Percentiles rank a stretch among this genome's conserved stretches.
Conservation (phyloP, 2,888 invertebrate species). For the Drosophila mimetica region DNA sequence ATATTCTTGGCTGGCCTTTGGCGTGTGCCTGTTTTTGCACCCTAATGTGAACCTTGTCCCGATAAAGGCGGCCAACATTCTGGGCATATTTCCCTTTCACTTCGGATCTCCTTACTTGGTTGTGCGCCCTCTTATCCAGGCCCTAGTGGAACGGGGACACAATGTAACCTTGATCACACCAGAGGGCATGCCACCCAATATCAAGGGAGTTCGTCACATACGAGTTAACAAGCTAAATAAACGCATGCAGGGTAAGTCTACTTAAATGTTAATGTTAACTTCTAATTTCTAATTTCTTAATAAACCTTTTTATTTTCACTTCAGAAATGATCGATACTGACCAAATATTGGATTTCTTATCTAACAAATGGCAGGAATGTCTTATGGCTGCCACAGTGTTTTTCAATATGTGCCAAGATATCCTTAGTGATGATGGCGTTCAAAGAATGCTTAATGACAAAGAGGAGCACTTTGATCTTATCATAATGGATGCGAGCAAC, state of each 20-base stretch:
- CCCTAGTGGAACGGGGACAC: slow-evolving; percentile 15
- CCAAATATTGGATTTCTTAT: slow-evolving; percentile 10
- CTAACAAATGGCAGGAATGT: no score
- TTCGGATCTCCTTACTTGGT: slow-evolving; percentile 60
- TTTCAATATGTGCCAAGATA: no score
- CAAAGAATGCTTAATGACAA: slow-evolving; percentile 15
- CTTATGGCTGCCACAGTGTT: no score
- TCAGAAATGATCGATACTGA: slow-evolving; percentile 14
- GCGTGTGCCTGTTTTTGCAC: not conserved
- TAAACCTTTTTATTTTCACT: no score
- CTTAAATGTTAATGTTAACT: not conserved
- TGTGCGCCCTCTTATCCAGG: slow-evolving; percentile 23
- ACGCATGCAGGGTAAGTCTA: slow-evolving; percentile 5
- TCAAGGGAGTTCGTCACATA: slow-evolving; percentile 30
- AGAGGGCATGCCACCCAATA: not conserved
- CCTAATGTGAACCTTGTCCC: no score
- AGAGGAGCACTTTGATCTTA: slow-evolving; percentile 48
- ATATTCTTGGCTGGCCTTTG: not conserved
- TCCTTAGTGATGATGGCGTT: slow-evolving; percentile 23
- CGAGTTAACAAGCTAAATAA: slow-evolving; percentile 14
- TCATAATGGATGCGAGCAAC: slow-evolving; percentile 47
- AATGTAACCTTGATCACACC: slow-evolving; percentile 34
- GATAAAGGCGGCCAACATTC: slow-evolving; percentile 9
- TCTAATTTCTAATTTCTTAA: no score
- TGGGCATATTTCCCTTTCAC: slow-evolving; percentile 49